A percentile compares a stretch with the other conserved stretches of the same genome.
These are phyloP conservation scores for Eospalax fontanierii DNA, from an alignment of 2,797 vertebrate genomes.

Conservation along the genomic window DNA sequence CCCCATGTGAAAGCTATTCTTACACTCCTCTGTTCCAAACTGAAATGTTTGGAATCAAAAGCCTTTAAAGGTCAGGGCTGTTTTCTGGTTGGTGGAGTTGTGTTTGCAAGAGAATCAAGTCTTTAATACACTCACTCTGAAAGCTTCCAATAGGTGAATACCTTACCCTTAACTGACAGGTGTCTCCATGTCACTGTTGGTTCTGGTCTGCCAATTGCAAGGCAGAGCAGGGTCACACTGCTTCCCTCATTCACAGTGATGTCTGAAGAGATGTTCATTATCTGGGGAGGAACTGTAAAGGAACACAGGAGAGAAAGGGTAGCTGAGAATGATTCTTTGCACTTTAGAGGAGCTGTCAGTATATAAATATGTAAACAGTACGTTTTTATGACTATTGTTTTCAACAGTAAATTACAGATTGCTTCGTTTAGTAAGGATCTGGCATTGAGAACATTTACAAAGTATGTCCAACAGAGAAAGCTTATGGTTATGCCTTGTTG, in stretches of 20 bases:
- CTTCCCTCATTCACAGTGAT: constrained; percentile 97
- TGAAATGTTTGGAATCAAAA: background rate
- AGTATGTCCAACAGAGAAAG: background rate
- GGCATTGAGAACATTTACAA: background rate
- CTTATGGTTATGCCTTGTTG: background rate
- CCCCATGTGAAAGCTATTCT: background rate
- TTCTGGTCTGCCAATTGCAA: constrained; percentile 96
- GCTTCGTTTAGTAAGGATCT: background rate
- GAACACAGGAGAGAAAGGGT: constrained; percentile 57
- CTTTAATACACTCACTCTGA: background rate
- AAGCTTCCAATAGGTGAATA: background rate
- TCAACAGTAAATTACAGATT: background rate
- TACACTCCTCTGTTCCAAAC: background rate
- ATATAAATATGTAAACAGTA: background rate
- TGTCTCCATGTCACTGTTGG: constrained; percentile 97
- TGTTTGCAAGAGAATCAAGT: background rate
- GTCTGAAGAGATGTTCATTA: constrained; percentile 96
- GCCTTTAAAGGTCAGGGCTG: background rate
- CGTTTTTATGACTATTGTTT: background rate
- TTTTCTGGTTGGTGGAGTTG: background rate
- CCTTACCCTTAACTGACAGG: constrained; percentile 94
- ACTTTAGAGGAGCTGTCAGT: background rate
- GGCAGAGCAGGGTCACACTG: constrained; percentile 95
- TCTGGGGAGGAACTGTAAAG: constrained; percentile 95
- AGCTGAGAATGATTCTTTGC: background rate